A percentile compares a stretch with the other conserved stretches of the same genome.
Evolutionary conservation across 2,888 invertebrate species (phyloP).

Genomic region (Ochropleura plecta): DNA sequence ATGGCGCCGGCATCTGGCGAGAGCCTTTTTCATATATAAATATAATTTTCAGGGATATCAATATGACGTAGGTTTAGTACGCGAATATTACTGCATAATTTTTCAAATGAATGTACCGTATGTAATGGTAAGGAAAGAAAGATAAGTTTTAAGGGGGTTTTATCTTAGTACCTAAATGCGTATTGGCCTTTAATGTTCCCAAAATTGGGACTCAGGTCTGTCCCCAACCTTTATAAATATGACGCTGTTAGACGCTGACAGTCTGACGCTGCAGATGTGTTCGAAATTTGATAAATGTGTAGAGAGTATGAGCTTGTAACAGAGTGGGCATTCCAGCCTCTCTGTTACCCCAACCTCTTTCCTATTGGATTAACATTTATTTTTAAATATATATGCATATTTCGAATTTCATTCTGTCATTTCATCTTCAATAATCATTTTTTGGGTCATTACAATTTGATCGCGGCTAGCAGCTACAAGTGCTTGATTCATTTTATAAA

Average conservation of each 20-base stretch:
- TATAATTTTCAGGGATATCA: slow-evolving; percentile 36
- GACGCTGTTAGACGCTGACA: too few species aligned
- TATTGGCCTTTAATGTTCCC: neutral
- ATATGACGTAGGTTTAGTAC: slow-evolving; percentile 35
- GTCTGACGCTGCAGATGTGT: too few species aligned
- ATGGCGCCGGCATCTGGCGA: slow-evolving; percentile 57
- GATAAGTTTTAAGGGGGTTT: neutral
- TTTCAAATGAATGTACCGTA: slow-evolving; percentile 15
- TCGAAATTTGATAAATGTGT: neutral
- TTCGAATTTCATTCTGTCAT: too few species aligned
- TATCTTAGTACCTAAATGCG: neutral
- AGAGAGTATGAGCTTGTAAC: neutral
- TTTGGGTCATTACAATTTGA: too few species aligned
- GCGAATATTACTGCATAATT: slow-evolving; percentile 32
- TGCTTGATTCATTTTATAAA: too few species aligned
- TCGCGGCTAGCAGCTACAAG: too few species aligned
- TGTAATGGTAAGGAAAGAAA: neutral
- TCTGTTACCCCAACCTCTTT: too few species aligned
- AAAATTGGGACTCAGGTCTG: neutral
- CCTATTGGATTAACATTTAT: too few species aligned
- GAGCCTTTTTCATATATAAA: slow-evolving; percentile 33
- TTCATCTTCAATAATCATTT: too few species aligned
- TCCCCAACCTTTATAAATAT: too few species aligned
- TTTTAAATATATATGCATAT: too few species aligned
- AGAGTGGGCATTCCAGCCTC: too few species aligned